Percentiles rank a stretch among this genome's conserved stretches.
These are phyloP conservation scores for Belgica antarctica DNA, from an alignment of 2,888 invertebrate species.

Conservation along the genomic window DNA sequence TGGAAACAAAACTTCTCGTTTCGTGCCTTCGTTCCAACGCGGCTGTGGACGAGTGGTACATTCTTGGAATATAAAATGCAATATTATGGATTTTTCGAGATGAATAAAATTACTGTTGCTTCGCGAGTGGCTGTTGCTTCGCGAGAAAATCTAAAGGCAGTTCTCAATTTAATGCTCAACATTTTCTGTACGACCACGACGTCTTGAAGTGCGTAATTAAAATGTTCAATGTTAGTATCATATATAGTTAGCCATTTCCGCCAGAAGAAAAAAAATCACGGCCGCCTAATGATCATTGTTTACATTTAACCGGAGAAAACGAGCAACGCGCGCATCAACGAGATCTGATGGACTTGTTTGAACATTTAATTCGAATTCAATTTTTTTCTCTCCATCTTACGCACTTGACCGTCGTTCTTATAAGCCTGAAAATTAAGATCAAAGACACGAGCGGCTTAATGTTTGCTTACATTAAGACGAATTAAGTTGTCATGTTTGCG, in stretches of 20 bases:
- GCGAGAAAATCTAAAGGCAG: neutral
- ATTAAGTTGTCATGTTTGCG: too few species aligned
- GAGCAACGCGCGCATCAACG: neutral
- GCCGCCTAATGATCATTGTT: conserved; percentile 6
- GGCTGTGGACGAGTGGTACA: neutral
- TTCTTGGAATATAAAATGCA: neutral
- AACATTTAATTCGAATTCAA: neutral
- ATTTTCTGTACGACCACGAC: neutral
- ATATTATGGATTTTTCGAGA: neutral
- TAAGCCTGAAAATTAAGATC: too few species aligned
- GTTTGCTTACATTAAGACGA: neutral
- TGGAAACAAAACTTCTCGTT: too few species aligned
- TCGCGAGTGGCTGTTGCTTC: too few species aligned
- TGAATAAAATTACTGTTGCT: too few species aligned
- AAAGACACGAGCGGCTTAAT: too few species aligned
- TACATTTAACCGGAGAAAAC: neutral
- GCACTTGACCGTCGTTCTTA: too few species aligned
- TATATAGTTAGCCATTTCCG: neutral
- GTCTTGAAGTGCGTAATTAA: neutral
- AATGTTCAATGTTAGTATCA: conserved; percentile 14
- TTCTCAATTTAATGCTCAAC: conserved; percentile 4
- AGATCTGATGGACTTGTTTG: neutral
- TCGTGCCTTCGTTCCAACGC: neutral
- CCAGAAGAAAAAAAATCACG: neutral
- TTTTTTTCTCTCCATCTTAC: too few species aligned